Percentiles rank a stretch among this genome's conserved stretches.
These are phyloP conservation scores for Rhodinocichla rosea DNA, from an alignment of 2,113 vertebrate genomes.

Conservation along the genomic window DNA sequence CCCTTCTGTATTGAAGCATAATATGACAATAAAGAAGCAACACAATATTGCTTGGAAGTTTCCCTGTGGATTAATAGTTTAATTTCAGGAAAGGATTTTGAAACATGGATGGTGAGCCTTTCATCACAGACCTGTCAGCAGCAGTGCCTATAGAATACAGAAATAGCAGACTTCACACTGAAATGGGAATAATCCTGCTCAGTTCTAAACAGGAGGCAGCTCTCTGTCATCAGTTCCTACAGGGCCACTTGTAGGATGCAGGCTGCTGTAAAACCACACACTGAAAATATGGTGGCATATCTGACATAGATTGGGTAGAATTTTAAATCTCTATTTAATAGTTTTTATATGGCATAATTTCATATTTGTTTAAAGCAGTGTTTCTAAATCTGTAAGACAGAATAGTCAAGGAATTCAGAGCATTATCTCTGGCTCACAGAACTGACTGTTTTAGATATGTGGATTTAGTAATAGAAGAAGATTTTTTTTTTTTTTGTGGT, in stretches of 20 bases:
- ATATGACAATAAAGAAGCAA: background rate
- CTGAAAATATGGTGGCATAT: background rate
- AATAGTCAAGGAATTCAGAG: background rate
- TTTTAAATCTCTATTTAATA: background rate
- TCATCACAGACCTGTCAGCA: background rate
- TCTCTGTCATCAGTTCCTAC: background rate
- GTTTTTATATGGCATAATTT: background rate
- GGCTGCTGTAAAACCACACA: background rate
- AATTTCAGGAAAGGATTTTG: slow-evolving; percentile 3
- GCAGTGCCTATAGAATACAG: background rate
- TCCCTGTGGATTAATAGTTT: slow-evolving; percentile 3
- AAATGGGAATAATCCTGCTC: background rate
- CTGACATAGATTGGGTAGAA: background rate
- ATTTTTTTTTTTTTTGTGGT: background rate
- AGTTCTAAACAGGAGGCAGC: background rate
- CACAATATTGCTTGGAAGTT: background rate
- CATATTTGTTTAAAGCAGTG: background rate
- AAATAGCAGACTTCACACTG: background rate
- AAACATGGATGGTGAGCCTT: background rate
- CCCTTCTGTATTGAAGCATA: background rate
- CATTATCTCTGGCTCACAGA: background rate
- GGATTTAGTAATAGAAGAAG: background rate
- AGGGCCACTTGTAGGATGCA: background rate
- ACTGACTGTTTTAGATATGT: background rate
- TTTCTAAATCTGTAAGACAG: background rate